These are phyloP conservation scores for Cyprinodon variegatus DNA, from an alignment of 2,113 vertebrate species.

Conservation along the genomic window DNA sequence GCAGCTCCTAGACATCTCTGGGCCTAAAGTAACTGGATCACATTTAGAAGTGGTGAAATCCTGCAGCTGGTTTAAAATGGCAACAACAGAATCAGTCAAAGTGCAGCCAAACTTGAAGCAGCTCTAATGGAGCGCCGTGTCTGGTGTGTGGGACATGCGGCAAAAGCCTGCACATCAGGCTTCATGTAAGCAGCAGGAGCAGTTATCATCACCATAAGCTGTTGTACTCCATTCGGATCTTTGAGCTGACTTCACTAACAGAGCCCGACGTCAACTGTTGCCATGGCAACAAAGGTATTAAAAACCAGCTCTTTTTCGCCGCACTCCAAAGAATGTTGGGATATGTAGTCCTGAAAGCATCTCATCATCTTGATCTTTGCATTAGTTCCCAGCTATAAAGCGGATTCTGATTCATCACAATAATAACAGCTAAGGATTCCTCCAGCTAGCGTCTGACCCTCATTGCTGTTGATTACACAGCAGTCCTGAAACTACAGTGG, in stretches of 20 bases:
- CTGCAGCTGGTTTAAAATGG: not conserved
- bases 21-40: not conserved
- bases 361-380: constrained; percentile 27
- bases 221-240: constrained; percentile 62
- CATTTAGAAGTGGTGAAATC: not conserved
- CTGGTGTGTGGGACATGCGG: not conserved
- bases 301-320: constrained; percentile 69
- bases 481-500: constrained; percentile 3
- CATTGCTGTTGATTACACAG: constrained; percentile 12
- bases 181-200: not conserved
- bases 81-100: not conserved
- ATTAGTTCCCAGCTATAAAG: constrained; percentile 37
- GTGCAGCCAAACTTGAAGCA: not conserved
- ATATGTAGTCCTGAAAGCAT: constrained; percentile 45
- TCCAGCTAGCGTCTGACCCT: constrained; percentile 14
- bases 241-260: constrained; percentile 54
- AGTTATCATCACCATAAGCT: not conserved
- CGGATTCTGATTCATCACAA: constrained; percentile 36
- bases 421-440: constrained; percentile 23
- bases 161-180: too few relatives aligned
- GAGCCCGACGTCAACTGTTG: constrained; percentile 75
- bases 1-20: not conserved
- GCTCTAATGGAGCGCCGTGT: not conserved
- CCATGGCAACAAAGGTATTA: constrained; percentile 78
- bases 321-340: constrained; percentile 70